Evolutionary conservation across 2,888 invertebrate species (phyloP).

Genomic region (Pollenia labialis): DNA sequence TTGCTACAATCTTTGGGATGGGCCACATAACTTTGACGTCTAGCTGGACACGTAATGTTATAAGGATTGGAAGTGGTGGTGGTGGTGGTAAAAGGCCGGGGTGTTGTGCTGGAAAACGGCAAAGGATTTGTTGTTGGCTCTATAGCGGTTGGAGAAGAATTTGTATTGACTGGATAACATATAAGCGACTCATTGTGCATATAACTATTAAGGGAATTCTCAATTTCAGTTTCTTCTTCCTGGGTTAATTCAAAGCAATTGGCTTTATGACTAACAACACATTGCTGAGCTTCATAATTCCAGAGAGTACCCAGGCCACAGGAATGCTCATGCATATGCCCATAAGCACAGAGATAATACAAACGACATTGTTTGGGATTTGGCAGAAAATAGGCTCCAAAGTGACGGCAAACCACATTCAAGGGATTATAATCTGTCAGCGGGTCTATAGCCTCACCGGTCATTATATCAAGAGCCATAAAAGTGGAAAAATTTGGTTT

Average conservation of each 20-base stretch:
- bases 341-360: constrained; percentile 82
- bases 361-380: constrained; percentile 80
- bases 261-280: constrained; percentile 76
- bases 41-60: constrained; percentile 76
- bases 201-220: not conserved
- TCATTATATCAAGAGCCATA: constrained; percentile 77
- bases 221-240: constrained; percentile 37
- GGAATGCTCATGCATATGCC: constrained; percentile 80
- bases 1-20: constrained; percentile 80
- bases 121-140: not conserved
- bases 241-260: constrained; percentile 76
- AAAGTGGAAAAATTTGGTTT: constrained; percentile 72
- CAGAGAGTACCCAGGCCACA: constrained; percentile 80
- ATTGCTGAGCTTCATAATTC: constrained; percentile 79
- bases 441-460: constrained; percentile 76
- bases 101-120: not conserved
- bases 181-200: not conserved
- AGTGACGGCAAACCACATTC: constrained; percentile 79
- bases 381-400: constrained; percentile 82
- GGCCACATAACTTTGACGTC: constrained; percentile 79
- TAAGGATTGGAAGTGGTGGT: constrained; percentile 6
- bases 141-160: not conserved
- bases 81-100: no score
- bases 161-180: constrained; percentile 28
- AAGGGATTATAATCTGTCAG: constrained; percentile 79